phyloP scores from a whole-genome alignment of 2,113 vertebrate species.

The Prunella fulvescens region DNA sequence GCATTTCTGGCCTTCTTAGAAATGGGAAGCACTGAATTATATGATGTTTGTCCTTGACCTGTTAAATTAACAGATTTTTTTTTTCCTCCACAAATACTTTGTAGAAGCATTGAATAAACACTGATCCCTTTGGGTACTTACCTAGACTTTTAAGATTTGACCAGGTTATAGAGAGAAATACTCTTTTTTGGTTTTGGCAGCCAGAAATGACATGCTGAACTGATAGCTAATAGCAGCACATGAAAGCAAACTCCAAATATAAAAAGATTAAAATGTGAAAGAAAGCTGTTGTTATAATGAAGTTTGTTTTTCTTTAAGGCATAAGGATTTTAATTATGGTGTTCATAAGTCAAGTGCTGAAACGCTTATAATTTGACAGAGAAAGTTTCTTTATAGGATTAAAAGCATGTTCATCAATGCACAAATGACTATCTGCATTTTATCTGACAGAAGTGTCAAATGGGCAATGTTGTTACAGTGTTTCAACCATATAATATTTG shows the following conservation, averaged over 20 bases:
- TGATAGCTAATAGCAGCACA: background rate
- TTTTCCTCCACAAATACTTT: background rate
- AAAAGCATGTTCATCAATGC: constrained; percentile 44
- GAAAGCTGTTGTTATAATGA: background rate
- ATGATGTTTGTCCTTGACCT: background rate
- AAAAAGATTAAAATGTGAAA: constrained; percentile 28
- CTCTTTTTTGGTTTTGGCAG: background rate
- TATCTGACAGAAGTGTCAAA: constrained; percentile 48
- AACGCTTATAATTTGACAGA: constrained; percentile 24
- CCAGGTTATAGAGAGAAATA: background rate
- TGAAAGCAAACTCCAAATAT: background rate
- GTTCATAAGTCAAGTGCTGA: constrained; percentile 42
- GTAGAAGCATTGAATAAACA: background rate
- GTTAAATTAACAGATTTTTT: background rate
- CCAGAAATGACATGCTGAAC: background rate
- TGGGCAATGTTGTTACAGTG: constrained; percentile 44
- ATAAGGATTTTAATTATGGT: constrained; percentile 26
- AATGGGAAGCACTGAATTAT: background rate
- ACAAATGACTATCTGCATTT: constrained; percentile 39
- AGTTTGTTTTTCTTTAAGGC: constrained; percentile 21
- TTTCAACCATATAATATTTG: constrained; percentile 59
- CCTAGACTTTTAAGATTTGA: background rate
- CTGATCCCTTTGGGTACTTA: background rate
- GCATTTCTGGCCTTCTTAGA: background rate
- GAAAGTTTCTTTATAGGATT: constrained; percentile 45